Base-by-base conservation (phyloP, 1,140 invertebrate genomes). In the Rhynchophorus ferrugineus region DNA sequence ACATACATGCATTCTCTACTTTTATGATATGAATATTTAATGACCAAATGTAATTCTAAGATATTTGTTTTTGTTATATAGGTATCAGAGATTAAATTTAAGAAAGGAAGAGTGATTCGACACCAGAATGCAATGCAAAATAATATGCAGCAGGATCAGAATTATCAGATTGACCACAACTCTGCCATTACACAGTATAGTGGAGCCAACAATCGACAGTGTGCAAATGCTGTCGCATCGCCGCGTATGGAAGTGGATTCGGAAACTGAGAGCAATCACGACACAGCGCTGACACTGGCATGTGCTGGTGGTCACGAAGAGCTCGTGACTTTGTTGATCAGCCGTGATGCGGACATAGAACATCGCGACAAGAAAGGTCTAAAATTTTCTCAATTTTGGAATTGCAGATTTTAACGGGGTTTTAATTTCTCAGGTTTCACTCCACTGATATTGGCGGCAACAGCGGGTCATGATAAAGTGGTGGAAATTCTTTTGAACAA, bases 281-380 rank as follows among this genome's bases (percentile, higher is more conserved):
- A 99, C 70, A 99, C 96, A 17, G 94, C 96, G 22, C 75, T 99
- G 19, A 98, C 95, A 3, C 75, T 98, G 44, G 96, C 95, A 9
- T 98, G 95, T 75, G 91, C 93, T 53, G 95, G 94, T 48, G 96
- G 95, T 0, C 93, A 98, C 68, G 89, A 93, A 65, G 94, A 98
- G 63, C 77, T 98, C 0, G 94, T 97, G 3, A 87, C 91, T 68
- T 75, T 98, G 59, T 77, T 99, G 14, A 76, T 99, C 1, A 82
- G 80, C 47, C 80, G 93, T 54, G 90, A 89, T 37, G 92, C 95
- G 1, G 86, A 96, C 71, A 96, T 98, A 67, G 89, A 99, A 73
- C 96, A 99, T 73, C 78, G 95, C 3, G 96, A 99, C 68, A 99
- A 99, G 71, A 99, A 99, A 75, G 95, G 50, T 53, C 24, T 5